Conservation (phyloP, 2,888 invertebrate species). For the Cenopis cana region DNA sequence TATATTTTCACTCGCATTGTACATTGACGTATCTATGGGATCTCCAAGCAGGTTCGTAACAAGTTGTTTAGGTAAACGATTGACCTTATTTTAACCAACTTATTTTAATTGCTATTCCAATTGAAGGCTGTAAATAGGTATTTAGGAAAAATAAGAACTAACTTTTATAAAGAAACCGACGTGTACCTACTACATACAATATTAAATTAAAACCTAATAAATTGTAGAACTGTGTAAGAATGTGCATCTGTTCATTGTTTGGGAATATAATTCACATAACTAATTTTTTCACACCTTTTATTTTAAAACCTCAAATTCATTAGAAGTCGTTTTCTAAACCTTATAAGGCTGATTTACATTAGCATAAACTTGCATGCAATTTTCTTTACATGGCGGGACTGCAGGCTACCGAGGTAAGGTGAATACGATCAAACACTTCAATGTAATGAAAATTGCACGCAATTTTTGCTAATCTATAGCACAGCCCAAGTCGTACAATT, state of each 20-base stretch:
- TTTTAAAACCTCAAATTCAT: constrained; percentile 37
- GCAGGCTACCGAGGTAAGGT: no score
- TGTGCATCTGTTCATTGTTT: constrained; percentile 74
- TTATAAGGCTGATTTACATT: no score
- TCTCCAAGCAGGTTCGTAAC: neutral
- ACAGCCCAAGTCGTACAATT: no score
- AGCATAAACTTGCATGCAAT: no score
- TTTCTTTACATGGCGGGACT: no score
- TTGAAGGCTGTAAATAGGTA: constrained; percentile 31
- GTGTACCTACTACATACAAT: constrained; percentile 32
- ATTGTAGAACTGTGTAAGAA: constrained; percentile 42
- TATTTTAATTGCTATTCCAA: constrained; percentile 8
- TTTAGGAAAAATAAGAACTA: constrained; percentile 25
- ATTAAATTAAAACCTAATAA: neutral
- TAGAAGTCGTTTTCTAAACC: no score
- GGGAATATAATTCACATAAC: constrained; percentile 74
- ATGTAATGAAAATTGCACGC: no score
- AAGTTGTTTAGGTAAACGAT: neutral
- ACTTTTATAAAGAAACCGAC: constrained; percentile 29
- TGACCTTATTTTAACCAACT: neutral
- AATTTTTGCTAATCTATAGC: no score
- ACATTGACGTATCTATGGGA: neutral
- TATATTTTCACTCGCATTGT: neutral
- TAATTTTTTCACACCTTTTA: constrained; percentile 56
- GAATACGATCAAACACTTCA: no score